These are phyloP conservation scores for Neosalanx taihuensis DNA, from an alignment of 2,797 vertebrate species.

Conservation along the genomic window DNA sequence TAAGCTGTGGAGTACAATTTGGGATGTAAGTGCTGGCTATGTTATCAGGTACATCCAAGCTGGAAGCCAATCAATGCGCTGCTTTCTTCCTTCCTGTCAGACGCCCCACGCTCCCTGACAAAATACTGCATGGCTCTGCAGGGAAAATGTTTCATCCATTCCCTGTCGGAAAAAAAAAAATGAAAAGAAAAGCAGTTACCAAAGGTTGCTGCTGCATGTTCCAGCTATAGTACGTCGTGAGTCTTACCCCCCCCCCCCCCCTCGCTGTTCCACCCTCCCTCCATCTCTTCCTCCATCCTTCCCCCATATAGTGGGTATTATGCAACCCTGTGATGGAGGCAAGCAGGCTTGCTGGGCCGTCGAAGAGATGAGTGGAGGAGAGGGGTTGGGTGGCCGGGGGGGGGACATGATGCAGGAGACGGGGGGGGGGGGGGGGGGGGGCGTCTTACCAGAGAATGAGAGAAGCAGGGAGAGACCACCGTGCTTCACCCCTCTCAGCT, in stretches of 20 bases:
- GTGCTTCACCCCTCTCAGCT: not conserved
- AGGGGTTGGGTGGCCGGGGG: conserved; percentile 1
- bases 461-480: conserved; percentile 2
- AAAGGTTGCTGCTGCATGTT: conserved; percentile 19
- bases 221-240: conserved; percentile 37
- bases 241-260: conserved; percentile 18
- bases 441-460: conserved; percentile 17
- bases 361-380: conserved; percentile 15
- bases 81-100: not conserved
- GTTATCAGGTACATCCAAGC: no score
- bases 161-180: not conserved
- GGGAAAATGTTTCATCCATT: not conserved
- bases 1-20: not conserved
- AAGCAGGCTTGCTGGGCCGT: conserved; percentile 12
- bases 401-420: conserved; percentile 3
- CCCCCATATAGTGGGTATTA: conserved; percentile 39
- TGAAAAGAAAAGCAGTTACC: not conserved
- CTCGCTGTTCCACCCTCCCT: conserved; percentile 36
- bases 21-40: not conserved
- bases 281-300: conserved; percentile 8
- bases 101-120: no score
- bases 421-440: not conserved
- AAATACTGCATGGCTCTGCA: not conserved
- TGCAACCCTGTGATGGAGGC: conserved; percentile 47
- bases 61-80: not conserved